phyloP scores from a whole-genome alignment of 1,140 invertebrate genomes.

The Portunus trituberculatus region DNA sequence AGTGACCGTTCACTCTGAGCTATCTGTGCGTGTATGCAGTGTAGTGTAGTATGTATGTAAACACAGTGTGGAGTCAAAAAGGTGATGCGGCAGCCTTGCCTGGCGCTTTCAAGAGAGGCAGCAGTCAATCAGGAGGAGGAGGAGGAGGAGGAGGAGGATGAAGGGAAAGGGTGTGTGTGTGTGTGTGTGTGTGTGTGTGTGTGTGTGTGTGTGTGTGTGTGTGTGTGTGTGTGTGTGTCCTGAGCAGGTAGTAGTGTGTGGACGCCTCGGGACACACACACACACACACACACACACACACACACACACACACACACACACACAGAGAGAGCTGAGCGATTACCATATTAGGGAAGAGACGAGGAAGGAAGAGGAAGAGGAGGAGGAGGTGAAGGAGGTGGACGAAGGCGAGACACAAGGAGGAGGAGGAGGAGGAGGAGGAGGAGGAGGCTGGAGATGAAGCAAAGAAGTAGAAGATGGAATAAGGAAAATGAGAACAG shows the following conservation, averaged over 20 bases:
- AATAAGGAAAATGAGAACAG: too few species aligned
- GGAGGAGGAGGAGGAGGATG: not conserved
- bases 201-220: not conserved
- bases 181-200: not conserved
- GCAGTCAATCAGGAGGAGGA: too few species aligned
- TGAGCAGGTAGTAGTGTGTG: not conserved
- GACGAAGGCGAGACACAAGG: not conserved
- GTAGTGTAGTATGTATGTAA: too few species aligned
- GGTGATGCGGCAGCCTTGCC: too few species aligned
- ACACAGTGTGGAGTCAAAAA: too few species aligned
- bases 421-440: too few species aligned
- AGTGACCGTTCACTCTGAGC: too few species aligned
- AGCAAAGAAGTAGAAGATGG: too few species aligned
- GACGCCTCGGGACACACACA: conserved; percentile 1
- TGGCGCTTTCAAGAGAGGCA: too few species aligned
- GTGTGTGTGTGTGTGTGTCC: not conserved
- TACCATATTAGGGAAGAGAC: not conserved
- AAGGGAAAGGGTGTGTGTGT: not conserved
- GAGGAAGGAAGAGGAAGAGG: not conserved
- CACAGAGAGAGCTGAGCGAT: not conserved
- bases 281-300: conserved; percentile 20
- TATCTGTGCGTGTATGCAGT: too few species aligned
- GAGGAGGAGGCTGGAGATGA: too few species aligned
- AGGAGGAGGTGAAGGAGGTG: not conserved
- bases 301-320: conserved; percentile 10